phyloP scores from a whole-genome alignment of 1,140 invertebrate species.

The Helicoverpa zea region DNA sequence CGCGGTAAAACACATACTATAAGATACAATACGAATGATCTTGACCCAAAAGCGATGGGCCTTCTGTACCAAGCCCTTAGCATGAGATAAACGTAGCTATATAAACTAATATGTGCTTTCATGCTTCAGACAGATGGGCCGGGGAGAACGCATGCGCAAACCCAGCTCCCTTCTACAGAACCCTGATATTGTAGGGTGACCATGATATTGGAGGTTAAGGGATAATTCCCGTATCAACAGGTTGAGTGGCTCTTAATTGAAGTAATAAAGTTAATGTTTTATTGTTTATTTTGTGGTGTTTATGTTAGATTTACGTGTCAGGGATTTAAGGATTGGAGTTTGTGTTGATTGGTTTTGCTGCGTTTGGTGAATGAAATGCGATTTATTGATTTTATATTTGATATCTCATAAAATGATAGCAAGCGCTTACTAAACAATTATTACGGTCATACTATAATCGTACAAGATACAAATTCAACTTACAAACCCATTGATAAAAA shows the following conservation, averaged over 20 bases:
- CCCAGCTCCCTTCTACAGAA: constrained; percentile 29
- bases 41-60: not conserved
- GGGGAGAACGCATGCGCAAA: constrained; percentile 34
- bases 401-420: no score
- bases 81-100: constrained; percentile 22
- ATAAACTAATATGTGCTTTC: constrained; percentile 44
- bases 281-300: not conserved
- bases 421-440: no score
- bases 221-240: constrained; percentile 32
- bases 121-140: constrained; percentile 40
- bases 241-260: constrained; percentile 18
- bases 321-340: not conserved
- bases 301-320: not conserved
- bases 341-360: not conserved
- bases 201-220: not conserved
- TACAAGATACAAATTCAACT: no score
- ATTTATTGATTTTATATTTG: no score
- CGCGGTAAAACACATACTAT: no score
- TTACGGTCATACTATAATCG: no score
- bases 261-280: not conserved
- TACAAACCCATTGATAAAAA: no score
- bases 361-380: no score
- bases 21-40: not conserved
- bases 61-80: not conserved
- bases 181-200: constrained; percentile 41